Evolutionary conservation across 2,113 vertebrate genomes (phyloP), one percentile per base, ranked within the genome.

Genomic region (Phoxinus phoxinus): DNA sequence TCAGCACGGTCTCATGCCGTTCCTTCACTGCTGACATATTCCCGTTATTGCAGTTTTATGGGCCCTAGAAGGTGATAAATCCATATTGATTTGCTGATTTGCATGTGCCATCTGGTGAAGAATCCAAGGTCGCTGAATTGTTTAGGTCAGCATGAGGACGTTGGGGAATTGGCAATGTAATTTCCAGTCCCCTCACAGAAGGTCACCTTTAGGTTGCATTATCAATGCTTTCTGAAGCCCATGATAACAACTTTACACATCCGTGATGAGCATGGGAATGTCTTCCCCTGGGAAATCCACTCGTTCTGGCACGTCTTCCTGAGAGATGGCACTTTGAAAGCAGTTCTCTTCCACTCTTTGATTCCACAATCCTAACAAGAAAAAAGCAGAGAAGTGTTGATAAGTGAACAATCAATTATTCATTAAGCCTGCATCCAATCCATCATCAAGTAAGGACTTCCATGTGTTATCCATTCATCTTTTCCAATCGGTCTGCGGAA

Each of bases 51-150:
- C 67, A 67, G 81, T 85, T 89, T 89, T 82, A 86, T 82, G 63
- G 76, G 84, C 82, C 58, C 71, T 81, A 23, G 63, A 17, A 35
- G 65, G 30, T 32, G 44, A 85, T 83, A 88, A 83, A 82, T 88
- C 81, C 83, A 81, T 56, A 86, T 85, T 78, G 85, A 89, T 88
- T 88, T 88, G 74, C 65, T 75, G 74, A 84, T 88, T 84, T 84
- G 84, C 87, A 88, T 86, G 86, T 84, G 56, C 83, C 83, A 81
- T 86, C 85, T 86, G 81, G 82, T 23, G 27, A 76, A 48, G 78
- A 73, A 89, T 73, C 51, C 78, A 89, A 86, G 83, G 73, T 82
- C 85, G 61, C 46, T 21, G 61, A 77, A 85, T 75, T 76, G 75
- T 76, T 81, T 78, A 84, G 69, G 59, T 86, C 77, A 86, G 81